Percentiles rank a stretch among this genome's conserved stretches.
These are phyloP conservation scores for Parauchenoglanis punctatus DNA, from an alignment of 2,797 vertebrate genomes.

Conservation along the genomic window DNA sequence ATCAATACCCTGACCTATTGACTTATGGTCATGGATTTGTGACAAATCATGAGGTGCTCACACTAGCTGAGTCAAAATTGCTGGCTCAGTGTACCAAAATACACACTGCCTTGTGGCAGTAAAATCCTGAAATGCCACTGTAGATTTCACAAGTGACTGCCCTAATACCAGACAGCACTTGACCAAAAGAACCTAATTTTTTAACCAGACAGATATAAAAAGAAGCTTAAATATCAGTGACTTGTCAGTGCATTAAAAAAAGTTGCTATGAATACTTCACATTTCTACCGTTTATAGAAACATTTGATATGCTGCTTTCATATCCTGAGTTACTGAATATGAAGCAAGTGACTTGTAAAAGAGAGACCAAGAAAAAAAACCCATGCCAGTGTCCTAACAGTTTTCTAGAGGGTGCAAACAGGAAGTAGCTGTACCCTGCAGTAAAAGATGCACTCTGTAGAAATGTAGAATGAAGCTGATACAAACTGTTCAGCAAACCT, in stretches of 20 bases:
- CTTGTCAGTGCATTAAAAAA: neutral
- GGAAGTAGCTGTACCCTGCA: slow-evolving; percentile 21
- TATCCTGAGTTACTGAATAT: slow-evolving; percentile 21
- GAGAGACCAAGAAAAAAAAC: neutral
- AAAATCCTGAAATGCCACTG: slow-evolving; percentile 17
- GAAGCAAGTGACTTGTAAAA: neutral
- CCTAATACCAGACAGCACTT: slow-evolving; percentile 22
- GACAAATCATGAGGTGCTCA: neutral
- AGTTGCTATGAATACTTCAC: neutral
- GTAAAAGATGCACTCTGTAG: neutral
- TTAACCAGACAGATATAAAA: neutral
- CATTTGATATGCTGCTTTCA: slow-evolving; percentile 22
- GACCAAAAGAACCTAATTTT: neutral
- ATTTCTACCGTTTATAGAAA: slow-evolving; percentile 4
- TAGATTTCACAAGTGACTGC: slow-evolving; percentile 28
- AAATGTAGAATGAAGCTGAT: slow-evolving; percentile 15
- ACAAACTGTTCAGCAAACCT: slow-evolving; percentile 29
- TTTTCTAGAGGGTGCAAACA: slow-evolving; percentile 20
- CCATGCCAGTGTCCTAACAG: neutral
- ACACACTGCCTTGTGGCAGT: slow-evolving; percentile 21
- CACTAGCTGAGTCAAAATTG: neutral
- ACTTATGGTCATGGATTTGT: neutral
- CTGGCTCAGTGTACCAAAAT: slow-evolving; percentile 18
- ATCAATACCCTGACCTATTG: neutral
- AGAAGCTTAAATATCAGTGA: neutral